phyloP scores from a whole-genome alignment of 2,888 invertebrate species.

The Caenorhabditis panamensis region DNA sequence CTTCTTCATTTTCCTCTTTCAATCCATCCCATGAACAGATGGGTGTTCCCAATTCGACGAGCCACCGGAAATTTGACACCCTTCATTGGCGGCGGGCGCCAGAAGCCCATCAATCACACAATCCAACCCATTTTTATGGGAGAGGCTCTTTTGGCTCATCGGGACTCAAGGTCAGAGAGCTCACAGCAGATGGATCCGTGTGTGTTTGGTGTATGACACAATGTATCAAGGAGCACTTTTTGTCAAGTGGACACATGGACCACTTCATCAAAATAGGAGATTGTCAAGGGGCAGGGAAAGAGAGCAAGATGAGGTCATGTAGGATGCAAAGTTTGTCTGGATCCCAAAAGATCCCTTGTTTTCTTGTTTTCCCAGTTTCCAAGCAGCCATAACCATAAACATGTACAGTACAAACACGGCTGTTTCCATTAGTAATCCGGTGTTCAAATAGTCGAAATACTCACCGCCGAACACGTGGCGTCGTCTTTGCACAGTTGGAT shows the following conservation, averaged over 20 bases:
- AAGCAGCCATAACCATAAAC: too few species aligned
- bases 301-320: too few species aligned
- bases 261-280: slow-evolving; percentile 25
- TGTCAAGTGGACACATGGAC: slow-evolving; percentile 2
- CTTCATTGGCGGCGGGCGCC: slow-evolving; percentile 17
- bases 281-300: too few species aligned
- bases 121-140: slow-evolving; percentile 4
- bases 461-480: slow-evolving; percentile 75
- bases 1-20: too few species aligned
- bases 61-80: slow-evolving; percentile 13
- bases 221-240: slow-evolving; percentile 37
- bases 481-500: slow-evolving; percentile 79
- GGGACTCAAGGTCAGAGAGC: neutral
- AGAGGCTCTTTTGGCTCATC: neutral
- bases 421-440: too few species aligned
- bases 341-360: too few species aligned
- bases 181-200: slow-evolving; percentile 2
- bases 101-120: slow-evolving; percentile 53
- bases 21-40: too few species aligned
- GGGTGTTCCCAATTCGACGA: too few species aligned
- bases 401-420: neutral
- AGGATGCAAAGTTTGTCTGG: too few species aligned
- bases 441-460: slow-evolving; percentile 50
- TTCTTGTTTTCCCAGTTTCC: neutral
- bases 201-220: slow-evolving; percentile 49